Evolutionary conservation across 2,888 invertebrate species (phyloP).

Genomic region (Nymphalis polychloros): DNA sequence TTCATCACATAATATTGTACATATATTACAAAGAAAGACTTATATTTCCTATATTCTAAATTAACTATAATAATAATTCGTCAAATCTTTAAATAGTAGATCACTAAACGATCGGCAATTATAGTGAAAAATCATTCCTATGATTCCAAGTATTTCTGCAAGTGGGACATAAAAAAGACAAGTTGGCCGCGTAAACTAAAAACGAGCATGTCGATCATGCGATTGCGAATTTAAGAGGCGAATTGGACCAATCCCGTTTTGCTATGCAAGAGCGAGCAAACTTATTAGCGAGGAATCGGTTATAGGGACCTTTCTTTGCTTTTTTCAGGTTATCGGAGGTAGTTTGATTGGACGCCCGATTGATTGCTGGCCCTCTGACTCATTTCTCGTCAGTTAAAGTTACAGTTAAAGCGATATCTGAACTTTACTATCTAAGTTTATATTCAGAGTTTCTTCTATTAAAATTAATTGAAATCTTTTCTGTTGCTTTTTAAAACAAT

Average conservation of each 20-base stretch:
- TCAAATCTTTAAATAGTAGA: too few relatives aligned
- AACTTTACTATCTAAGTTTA: background rate
- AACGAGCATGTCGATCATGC: slow-evolving; percentile 52
- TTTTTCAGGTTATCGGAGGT: slow-evolving; percentile 67
- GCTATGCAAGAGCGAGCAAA: slow-evolving; percentile 72
- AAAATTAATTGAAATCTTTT: too few relatives aligned
- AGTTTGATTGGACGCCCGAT: slow-evolving; percentile 70
- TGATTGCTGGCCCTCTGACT: slow-evolving; percentile 66
- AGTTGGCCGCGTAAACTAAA: slow-evolving; percentile 34
- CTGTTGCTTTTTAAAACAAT: too few relatives aligned
- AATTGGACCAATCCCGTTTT: slow-evolving; percentile 71
- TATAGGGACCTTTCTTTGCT: slow-evolving; percentile 67
- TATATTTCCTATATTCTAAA: too few relatives aligned
- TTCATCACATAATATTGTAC: too few relatives aligned
- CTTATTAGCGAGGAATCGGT: slow-evolving; percentile 51
- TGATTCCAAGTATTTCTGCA: slow-evolving; percentile 18
- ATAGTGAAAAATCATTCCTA: slow-evolving; percentile 17
- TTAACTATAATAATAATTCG: too few relatives aligned
- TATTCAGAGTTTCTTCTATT: too few relatives aligned
- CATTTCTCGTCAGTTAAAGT: slow-evolving; percentile 52
- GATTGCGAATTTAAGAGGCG: slow-evolving; percentile 66
- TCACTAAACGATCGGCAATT: background rate
- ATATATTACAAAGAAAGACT: too few relatives aligned
- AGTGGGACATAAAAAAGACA: slow-evolving; percentile 38
- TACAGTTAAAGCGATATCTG: slow-evolving; percentile 24